Evolutionary conservation across 2,797 vertebrate genomes (phyloP), one percentile per base, ranked within the genome.

Genomic region (Syndactyla subalaris): DNA sequence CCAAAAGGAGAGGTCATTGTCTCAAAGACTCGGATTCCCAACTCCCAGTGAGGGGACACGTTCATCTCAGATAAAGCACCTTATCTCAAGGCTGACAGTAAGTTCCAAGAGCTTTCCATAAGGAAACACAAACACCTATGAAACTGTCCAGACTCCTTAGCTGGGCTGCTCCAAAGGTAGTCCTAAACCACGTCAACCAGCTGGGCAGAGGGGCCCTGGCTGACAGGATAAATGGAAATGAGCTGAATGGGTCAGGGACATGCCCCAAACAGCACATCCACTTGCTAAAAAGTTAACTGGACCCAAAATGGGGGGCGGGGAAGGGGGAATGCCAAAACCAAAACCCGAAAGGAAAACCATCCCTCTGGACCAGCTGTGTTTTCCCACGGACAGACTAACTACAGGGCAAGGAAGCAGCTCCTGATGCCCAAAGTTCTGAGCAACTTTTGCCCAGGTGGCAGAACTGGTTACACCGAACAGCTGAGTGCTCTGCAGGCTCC

Each of bases 251-350:
- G 24, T 22, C 17, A 36, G 72, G 54, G 54, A 48, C 17, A 0
- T 2, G 30, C 15, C 36, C 49, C 3, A 0, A 36, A 29, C 46
- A 46, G 30, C 54, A 59, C 29, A 30, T 3, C 45, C 21, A 13
- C 61, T 27, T 6, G 3, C 30, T 20, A 39, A 58, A 52, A 81
- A 27, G 14, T 34, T 16, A 83, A 36, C 29, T 38, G 49, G 54
- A 70, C 24, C 24, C 67, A 68, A 86, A 81, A 49, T 2, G 4
- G 3, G 3, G 3, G 4, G 3, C 3, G 1, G 1, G 5, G 2
- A 0, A 3, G 4, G 6, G 1, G 6, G 1, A 46, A 26, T 0
- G 4, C 34, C 21, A 68, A 41, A n/a, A 75, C 3, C 51, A 57
- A 84, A 70, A 5, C 48, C 27, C 34, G 22, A 14, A 43, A 58